These are phyloP conservation scores for Xenops minutus DNA, from an alignment of 2,797 vertebrate genomes.

Conservation along the genomic window DNA sequence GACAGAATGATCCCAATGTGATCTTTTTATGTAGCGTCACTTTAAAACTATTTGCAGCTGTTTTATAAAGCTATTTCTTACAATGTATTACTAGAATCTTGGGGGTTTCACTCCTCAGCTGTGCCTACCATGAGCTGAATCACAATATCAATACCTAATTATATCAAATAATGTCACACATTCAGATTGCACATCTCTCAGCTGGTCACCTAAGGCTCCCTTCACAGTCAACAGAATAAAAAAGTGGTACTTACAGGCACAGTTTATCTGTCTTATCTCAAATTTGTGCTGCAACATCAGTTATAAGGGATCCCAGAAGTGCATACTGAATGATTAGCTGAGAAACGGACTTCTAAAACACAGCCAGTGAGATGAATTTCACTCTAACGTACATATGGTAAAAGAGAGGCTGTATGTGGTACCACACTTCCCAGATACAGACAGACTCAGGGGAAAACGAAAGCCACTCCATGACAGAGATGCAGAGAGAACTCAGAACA, in stretches of 20 bases:
- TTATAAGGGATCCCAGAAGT: not conserved
- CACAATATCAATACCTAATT: not conserved
- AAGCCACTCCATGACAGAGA: not conserved
- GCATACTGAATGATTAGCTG: not conserved
- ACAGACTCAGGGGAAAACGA: not conserved
- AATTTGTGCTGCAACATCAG: not conserved
- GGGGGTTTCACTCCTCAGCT: not conserved
- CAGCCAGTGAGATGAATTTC: not conserved
- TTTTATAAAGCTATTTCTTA: not conserved
- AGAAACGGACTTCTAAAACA: not conserved
- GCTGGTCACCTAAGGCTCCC: not conserved
- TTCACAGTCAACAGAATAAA: not conserved
- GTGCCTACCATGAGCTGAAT: not conserved
- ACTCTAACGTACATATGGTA: not conserved
- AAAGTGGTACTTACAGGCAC: not conserved
- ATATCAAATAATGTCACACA: not conserved
- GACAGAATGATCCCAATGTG: fast-evolving
- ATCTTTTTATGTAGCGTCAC: not conserved
- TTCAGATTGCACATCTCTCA: not conserved
- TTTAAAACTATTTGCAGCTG: not conserved
- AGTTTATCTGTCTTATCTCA: not conserved
- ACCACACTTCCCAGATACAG: not conserved
- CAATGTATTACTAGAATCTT: not conserved
- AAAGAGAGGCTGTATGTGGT: not conserved
- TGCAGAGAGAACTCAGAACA: not conserved